Evolutionary conservation across 2,113 vertebrate genomes (phyloP), one percentile per base, ranked within the genome.

Genomic region (Hyperopisus bebe): DNA sequence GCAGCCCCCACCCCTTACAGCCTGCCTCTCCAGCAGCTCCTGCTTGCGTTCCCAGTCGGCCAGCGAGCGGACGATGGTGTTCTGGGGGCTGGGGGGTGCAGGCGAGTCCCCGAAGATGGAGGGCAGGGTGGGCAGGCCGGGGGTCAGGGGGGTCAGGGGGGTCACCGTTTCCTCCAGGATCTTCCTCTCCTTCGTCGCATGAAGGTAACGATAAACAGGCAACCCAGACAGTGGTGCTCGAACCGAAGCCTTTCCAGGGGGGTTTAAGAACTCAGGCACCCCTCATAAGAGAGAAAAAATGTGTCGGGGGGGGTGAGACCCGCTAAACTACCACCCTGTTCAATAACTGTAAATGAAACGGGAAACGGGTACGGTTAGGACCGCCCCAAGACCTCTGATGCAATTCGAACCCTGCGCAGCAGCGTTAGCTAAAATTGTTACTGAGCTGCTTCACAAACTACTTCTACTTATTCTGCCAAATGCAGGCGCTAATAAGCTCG

Each of bases 141-240:
- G 96, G 93, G 92, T 95, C 91, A 99, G 96, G 8, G 90, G 96
- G 93, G 92, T 95, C 91, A 99, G 96, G 0, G 97, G 97, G 51
- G 97, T 94, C 42, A 97, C 95, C 0, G 98, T 99, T 94, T 99
- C 98, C 92, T 99, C 98, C 82, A 99, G 96, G 91, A 99, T 99
- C 90, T 95, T 97, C 53, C 96, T 96, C 89, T 99, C 98, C 98
- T 99, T 90, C 62, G 91, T 15, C 13, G 31, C 27, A 39, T 87
- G 17, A 42, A 83, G 35, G 8, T 83, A 3, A 47, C 7, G 5
- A 86, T 31, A 86, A 27, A 21, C 17, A 44, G 84, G 46, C 47
- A 86, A 46, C 10, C 21, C 44, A 48, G 10, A n/a, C 10, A 66
- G 35, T 2, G 21, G n/a, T 0, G 24, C n/a, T 66, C 1, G 3